Base-by-base conservation (phyloP, 2,888 invertebrate genomes). In the Crepidodera aurea region DNA sequence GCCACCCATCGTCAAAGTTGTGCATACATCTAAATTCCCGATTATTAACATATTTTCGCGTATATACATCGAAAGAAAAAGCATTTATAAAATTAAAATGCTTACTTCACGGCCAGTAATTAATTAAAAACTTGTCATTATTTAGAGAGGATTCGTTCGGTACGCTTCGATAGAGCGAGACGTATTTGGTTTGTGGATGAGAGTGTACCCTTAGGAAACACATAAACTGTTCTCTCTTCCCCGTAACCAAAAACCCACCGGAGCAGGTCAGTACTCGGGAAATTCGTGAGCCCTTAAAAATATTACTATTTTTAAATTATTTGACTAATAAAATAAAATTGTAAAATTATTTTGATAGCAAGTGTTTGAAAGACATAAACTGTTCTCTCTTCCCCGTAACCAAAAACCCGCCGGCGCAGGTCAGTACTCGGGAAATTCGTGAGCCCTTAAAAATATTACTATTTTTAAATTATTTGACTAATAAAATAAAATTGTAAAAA, bases 191-290 rank as follows among this genome's bases (percentile, higher is more conserved):
- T 77, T 77, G 71, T 73, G 74, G 69, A 73, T 63, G 73, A 70
- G 78, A 78, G 76, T 76, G 76, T 78, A 78, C 78, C 75, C 75
- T 74, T 74, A 79, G 77, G 78, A 77, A 79, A 76, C 76, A 76
- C 75, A 78, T 77, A 78, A 77, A 75, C 66, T 64, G n/a, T 65
- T 64, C 62, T 44, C 12, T 50, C 48, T 27, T 22, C 15, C 34
- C 25, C 34, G 19, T 27, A 18, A 18, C 25, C 46, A 18, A n/a
- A n/a, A 10, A 16, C 46, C 8, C 13, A 56, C 19, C 27, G 10
- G n/a, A 19, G n/a, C 51, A 51, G 51, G 25, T 15, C 37, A 12
- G 51, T 51, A 27, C 65, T 44, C 8, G 2, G 16, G 39, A 39
- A 13, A 13, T 39, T 12, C n/a, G n/a, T n/a, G n/a, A n/a, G n/a